Evolutionary conservation across 1,140 invertebrate species (phyloP), one percentile per base, ranked within the genome.

Genomic region (Anastatus disparis): DNA sequence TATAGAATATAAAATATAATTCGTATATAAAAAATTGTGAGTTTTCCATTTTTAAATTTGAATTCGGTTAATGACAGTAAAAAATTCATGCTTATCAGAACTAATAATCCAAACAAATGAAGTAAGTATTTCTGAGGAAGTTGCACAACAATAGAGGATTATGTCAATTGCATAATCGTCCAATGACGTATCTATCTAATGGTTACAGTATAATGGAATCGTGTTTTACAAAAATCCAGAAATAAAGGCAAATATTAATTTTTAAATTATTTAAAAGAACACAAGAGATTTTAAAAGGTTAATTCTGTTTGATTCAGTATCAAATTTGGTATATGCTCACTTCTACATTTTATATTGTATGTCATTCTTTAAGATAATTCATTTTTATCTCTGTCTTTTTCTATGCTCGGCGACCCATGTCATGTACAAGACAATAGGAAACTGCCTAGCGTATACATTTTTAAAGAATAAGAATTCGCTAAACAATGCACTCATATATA

Each of bases 291-390:
- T 46, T n/a, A 3, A 29, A 1, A n/a, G 1, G 15, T 12, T 4
- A 35, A 17, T 27, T 55, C 7, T 20, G 15, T 58, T 65, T 17
- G 22, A 53, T 65, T 35, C 2, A 35, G n/a, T 68, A 68, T 68
- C 65, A 22, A 6, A 8, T 42, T 59, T 44, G 65, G 55, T 68
- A 68, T 26, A 42, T 29, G 48, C 7, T 53, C 31, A 50, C n/a
- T 68, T 68, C 42, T 68, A 40, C 44, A 66, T 59, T 59, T 38
- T 31, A 17, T 68, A 59, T 48, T 38, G 29, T 38, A 35, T 38
- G 35, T 58, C 20, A 3, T 38, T 68, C 20, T 10, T 2, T 3
- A 22, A 31, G 35, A 50, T 38, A n/a, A 13, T 66, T 66, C 40
- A 17, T 56, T 56, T 66, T 53, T 46, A n/a, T 46, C 26, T 35